Conservation (phyloP, 2,888 invertebrate species). For the Malthinus flaveolus region DNA sequence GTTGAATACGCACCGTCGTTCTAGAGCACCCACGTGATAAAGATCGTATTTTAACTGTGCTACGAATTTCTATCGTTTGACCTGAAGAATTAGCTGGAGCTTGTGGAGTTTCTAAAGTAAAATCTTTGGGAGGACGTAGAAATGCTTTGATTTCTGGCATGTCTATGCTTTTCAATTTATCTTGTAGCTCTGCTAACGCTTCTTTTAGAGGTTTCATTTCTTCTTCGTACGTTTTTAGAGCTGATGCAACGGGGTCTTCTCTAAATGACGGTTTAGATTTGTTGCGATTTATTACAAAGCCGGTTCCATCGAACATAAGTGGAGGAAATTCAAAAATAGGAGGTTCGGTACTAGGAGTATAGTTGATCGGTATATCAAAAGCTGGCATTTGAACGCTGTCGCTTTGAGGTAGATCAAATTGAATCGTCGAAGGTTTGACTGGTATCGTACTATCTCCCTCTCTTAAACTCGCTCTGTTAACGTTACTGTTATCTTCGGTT, state of each 20-base stretch:
- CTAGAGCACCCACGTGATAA: not conserved
- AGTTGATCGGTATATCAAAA: too few species aligned
- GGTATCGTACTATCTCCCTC: not conserved
- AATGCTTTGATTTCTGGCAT: conserved; percentile 33
- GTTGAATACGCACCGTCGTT: not conserved
- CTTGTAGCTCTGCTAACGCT: conserved; percentile 31
- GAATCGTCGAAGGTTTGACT: too few species aligned
- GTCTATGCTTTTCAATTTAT: conserved; percentile 34
- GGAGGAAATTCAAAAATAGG: too few species aligned
- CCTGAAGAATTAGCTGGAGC: not conserved
- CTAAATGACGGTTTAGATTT: conserved; percentile 10
- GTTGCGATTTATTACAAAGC: not conserved
- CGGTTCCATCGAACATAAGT: too few species aligned
- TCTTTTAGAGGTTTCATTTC: conserved; percentile 36
- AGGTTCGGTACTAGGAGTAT: too few species aligned
- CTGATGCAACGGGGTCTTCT: conserved; percentile 31
- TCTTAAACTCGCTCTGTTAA: not conserved
- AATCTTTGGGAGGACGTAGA: conserved; percentile 6
- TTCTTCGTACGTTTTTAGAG: conserved; percentile 35
- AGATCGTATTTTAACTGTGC: not conserved
- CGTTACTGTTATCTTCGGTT: not conserved
- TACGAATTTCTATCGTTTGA: not conserved
- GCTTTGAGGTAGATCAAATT: too few species aligned
- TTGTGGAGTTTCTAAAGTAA: not conserved
- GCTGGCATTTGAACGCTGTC: too few species aligned